Conservation (phyloP, 1,140 invertebrate genomes). For the Aphidius ervi region DNA sequence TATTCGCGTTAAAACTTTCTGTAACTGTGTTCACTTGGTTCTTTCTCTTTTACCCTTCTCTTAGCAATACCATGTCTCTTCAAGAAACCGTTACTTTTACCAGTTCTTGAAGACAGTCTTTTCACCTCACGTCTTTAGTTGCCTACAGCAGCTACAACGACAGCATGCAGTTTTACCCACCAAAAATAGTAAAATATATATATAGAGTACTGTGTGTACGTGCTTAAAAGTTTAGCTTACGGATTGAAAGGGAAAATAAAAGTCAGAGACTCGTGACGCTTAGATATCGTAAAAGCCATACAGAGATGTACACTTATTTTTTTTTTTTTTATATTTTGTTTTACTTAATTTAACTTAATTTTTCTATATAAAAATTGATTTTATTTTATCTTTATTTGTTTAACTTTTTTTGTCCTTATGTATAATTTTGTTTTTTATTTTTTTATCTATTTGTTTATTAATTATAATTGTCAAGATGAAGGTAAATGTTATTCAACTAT, state of each 20-base stretch:
- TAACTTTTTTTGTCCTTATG: background rate
- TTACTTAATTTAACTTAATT: background rate
- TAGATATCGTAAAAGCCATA: conserved; percentile 3
- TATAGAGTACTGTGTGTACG: conserved; percentile 11
- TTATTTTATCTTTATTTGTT: background rate
- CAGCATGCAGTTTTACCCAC: too few relatives aligned
- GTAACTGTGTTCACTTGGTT: conserved; percentile 30
- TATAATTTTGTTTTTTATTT: too few relatives aligned
- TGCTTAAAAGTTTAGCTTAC: conserved; percentile 20
- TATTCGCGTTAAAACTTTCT: conserved; percentile 43
- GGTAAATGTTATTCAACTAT: conserved; percentile 1
- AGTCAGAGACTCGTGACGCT: conserved; percentile 17
- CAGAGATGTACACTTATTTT: background rate
- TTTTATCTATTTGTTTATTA: background rate
- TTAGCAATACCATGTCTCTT: too few relatives aligned
- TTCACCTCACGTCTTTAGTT: conserved; percentile 2
- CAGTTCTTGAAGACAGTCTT: conserved; percentile 17
- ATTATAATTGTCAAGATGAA: background rate
- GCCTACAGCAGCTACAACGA: background rate
- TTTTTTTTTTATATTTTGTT: conserved; percentile 13
- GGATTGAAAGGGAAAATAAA: conserved; percentile 21
- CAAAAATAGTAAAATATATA: background rate
- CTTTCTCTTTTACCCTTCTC: background rate
- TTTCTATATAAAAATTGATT: too few relatives aligned
- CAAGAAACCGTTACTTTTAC: background rate